Evolutionary conservation across 2,113 vertebrate species (phyloP), one percentile per base, ranked within the genome.

Genomic region (Motacilla tschutschensis): DNA sequence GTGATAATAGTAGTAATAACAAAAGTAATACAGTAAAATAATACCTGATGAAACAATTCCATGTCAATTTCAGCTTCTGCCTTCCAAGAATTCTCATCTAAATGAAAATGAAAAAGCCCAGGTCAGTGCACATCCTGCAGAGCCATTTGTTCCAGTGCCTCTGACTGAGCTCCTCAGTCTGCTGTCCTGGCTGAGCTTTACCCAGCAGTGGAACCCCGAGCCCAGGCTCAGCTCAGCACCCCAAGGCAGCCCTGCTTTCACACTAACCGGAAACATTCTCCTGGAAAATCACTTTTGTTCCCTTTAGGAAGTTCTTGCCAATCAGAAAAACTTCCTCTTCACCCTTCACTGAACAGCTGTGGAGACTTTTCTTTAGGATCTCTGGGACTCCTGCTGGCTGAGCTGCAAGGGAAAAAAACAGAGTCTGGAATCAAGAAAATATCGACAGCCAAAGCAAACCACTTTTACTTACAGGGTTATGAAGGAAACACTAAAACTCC

Each of bases 11-110:
- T 5, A 64, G 8, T 16, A 63, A 24, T 47, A 69, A 24, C 9
- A 63, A 26, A 2, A 70, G 43, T 8, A 91, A 44, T 12, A 18
- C 47, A 60, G 6, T 50, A 29, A 50, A 50, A 17, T 50, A 50
- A 50, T 98, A 99, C 99, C 99, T 99, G 99, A 96, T 99, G 99
- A 97, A 99, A 99, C 80, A 99, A 96, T 93, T 99, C 99, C 98
- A 99, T 99, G 97, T 99, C 99, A 41, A 99, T 99, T 97, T 99
- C 98, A 95, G 99, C 99, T 96, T 99, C 99, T 87, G 98, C 98
- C 83, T 98, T 99, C 99, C 99, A 99, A 17, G 98, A 99, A 63
- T 96, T 98, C 79, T 99, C 99, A 98, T 99, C 99, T 99, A 94
- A 95, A 93, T 67, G 54, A 88, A 92, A 97, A 94, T 87, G 47